Conservation (phyloP, 2,797 vertebrate genomes). For the Clarias pachynema region DNA sequence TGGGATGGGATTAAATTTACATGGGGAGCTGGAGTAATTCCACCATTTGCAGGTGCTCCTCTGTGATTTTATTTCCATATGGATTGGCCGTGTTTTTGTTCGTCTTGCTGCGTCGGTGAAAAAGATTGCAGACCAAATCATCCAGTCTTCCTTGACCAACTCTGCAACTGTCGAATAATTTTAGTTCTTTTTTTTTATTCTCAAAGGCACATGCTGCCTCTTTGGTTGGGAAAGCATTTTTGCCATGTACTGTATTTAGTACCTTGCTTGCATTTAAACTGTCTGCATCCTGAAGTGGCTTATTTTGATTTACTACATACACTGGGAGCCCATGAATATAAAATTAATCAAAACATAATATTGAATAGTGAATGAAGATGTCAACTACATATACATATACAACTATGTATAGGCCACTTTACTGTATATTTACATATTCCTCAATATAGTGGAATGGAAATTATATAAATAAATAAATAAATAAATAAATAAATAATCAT, state of each 20-base stretch:
- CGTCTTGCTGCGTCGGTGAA: background rate
- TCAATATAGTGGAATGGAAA: background rate
- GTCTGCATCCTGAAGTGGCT: background rate
- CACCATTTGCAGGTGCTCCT: conserved; percentile 11
- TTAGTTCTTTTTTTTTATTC: background rate
- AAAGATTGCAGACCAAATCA: conserved; percentile 9
- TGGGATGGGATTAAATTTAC: conserved; percentile 8
- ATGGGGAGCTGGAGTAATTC: conserved; percentile 1
- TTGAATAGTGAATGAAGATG: background rate
- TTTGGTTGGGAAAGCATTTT: background rate
- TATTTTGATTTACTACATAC: background rate
- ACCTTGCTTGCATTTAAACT: background rate
- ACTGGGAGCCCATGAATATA: background rate
- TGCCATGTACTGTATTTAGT: background rate
- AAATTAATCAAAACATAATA: background rate
- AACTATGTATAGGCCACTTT: background rate
- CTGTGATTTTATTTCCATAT: conserved; percentile 20
- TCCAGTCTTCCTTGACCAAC: background rate
- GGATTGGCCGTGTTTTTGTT: background rate
- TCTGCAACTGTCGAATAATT: background rate
- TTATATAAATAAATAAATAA: background rate
- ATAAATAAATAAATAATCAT: background rate
- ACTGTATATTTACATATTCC: background rate
- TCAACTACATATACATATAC: background rate
- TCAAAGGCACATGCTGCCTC: background rate